A percentile compares a stretch with the other conserved stretches of the same genome.
Conservation (phyloP, 2,113 vertebrate genomes). For the Amphiprion percula region DNA sequence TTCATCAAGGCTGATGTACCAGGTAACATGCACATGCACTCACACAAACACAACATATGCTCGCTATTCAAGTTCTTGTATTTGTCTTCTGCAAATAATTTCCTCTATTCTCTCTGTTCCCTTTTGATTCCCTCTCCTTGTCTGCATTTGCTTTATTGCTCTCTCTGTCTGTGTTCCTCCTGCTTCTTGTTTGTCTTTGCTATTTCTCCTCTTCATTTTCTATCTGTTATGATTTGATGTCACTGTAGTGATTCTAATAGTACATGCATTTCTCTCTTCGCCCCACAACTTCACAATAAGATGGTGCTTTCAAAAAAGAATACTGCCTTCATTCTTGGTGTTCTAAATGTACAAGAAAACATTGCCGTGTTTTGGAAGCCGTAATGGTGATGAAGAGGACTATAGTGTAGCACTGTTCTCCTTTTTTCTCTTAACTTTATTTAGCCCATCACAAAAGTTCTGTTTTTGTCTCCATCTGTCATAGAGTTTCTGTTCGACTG, state of each 20-base stretch:
- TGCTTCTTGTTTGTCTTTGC: background rate
- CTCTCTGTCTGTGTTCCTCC: background rate
- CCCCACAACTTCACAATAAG: background rate
- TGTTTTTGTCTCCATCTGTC: conserved; percentile 12
- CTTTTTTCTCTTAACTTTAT: background rate
- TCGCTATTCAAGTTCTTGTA: conserved; percentile 1
- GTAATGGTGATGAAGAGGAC: background rate
- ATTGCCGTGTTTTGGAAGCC: background rate
- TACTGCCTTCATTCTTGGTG: too few relatives aligned
- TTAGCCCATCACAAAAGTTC: background rate
- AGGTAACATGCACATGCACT: conserved; percentile 80
- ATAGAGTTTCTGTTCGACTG: conserved; percentile 82
- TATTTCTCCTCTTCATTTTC: background rate
- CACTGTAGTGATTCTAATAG: background rate
- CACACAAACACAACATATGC: conserved; percentile 14
- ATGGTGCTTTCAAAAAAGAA: background rate
- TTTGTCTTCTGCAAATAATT: conserved; percentile 34
- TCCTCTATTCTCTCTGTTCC: background rate
- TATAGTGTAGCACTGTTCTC: background rate
- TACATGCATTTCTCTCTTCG: background rate
- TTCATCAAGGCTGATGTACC: conserved; percentile 93
- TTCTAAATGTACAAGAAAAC: too few relatives aligned
- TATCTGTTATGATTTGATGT: background rate
- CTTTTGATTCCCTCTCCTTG: conserved; percentile 4
- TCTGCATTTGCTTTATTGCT: background rate